Conservation (phyloP, 2,888 invertebrate genomes). For the Mystacides longicornis region DNA sequence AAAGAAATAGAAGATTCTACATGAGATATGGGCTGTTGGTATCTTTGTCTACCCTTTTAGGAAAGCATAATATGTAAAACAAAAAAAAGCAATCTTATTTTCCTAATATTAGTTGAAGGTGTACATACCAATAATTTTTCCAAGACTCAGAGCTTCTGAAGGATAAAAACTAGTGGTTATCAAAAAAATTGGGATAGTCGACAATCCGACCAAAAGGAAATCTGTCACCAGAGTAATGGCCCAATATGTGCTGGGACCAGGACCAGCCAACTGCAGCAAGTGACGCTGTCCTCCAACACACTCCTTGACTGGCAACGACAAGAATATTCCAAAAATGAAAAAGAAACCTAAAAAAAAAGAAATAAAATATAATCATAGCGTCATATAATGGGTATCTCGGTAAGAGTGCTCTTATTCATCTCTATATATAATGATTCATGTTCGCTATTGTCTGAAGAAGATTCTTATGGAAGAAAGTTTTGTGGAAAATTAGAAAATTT, state of each 20-base stretch:
- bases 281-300: constrained; percentile 54
- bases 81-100: too few relatives aligned
- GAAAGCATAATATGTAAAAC: too few relatives aligned
- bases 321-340: constrained; percentile 45
- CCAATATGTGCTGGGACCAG: constrained; percentile 57
- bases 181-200: neutral
- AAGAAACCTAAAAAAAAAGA: constrained; percentile 32
- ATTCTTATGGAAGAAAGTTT: too few relatives aligned
- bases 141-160: neutral
- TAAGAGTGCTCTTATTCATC: too few relatives aligned
- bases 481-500: too few relatives aligned
- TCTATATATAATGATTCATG: too few relatives aligned
- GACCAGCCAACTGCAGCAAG: constrained; percentile 60
- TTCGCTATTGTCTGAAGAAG: too few relatives aligned
- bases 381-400: too few relatives aligned
- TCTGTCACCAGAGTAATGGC: constrained; percentile 44
- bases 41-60: too few relatives aligned
- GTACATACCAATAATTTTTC: neutral
- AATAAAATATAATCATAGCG: neutral
- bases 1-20: too few relatives aligned
- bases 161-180: neutral
- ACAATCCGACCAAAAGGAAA: neutral
- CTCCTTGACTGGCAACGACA: constrained; percentile 58
- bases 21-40: too few relatives aligned
- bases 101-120: too few relatives aligned